Evolutionary conservation across 92 coral and sea anemone genomes (phyloP).

Genomic region (Zoanthus sociatus): DNA sequence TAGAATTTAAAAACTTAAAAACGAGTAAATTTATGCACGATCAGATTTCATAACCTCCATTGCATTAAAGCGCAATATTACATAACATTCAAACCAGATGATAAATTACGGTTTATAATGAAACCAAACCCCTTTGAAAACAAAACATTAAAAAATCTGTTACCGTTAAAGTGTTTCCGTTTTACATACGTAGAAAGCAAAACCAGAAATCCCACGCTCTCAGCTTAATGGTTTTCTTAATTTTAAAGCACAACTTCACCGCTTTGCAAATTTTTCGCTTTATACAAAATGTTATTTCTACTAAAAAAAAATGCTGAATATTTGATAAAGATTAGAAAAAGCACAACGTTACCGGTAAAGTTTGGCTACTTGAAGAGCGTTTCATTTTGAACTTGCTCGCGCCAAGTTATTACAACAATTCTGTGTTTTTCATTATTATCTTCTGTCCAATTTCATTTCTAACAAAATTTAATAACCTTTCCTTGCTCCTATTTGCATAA

Average conservation of each 20-base stretch:
- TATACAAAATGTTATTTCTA: neutral
- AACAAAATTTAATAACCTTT: slow-evolving; percentile 17
- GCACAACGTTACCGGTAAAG: neutral
- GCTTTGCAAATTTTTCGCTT: neutral
- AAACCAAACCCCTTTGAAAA: neutral
- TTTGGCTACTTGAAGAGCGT: neutral
- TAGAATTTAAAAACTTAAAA: no score
- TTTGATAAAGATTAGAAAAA: neutral
- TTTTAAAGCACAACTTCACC: no score
- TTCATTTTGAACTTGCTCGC: neutral
- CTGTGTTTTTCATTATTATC: neutral
- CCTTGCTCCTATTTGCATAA: slow-evolving; percentile 33
- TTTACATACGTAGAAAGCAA: neutral
- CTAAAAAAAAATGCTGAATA: neutral
- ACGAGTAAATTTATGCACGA: no score
- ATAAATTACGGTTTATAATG: neutral
- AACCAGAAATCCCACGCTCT: neutral
- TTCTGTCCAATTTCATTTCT: slow-evolving; percentile 18
- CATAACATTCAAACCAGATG: neutral
- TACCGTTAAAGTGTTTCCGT: neutral
- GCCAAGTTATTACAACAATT: neutral
- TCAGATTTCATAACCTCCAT: no score
- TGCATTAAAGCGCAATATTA: neutral
- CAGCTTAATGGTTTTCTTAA: neutral
- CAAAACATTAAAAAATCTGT: neutral